Evolutionary conservation across 64 coral and sea anemone genomes (phyloP).

Genomic region (Catalaphyllia jardinei): DNA sequence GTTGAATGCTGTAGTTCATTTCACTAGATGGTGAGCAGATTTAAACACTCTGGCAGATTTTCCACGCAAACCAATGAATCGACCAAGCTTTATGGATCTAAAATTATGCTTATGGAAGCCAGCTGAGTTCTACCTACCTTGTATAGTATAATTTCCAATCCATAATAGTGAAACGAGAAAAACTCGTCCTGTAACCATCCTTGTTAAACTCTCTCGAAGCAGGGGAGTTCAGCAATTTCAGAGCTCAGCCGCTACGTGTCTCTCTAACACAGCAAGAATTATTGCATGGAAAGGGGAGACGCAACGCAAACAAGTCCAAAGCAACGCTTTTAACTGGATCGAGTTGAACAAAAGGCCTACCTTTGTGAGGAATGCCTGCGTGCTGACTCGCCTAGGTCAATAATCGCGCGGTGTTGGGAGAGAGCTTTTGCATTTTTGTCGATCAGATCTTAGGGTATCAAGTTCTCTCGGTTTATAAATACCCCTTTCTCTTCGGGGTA

Average conservation of each 20-base stretch:
- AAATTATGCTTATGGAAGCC: background rate
- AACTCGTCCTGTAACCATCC: background rate
- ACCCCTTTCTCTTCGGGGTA: background rate
- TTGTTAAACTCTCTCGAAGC: background rate
- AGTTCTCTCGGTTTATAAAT: background rate
- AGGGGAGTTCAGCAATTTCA: background rate
- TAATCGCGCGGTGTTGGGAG: slow-evolving; percentile 20
- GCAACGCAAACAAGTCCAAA: background rate
- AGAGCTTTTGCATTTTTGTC: slow-evolving; percentile 10
- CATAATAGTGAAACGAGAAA: background rate
- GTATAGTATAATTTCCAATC: slow-evolving; percentile 1
- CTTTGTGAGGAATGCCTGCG: slow-evolving; percentile 12
- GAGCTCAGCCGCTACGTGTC: background rate
- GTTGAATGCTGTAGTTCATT: background rate
- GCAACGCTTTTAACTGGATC: background rate
- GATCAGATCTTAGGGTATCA: slow-evolving; percentile 11
- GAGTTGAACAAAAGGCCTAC: slow-evolving; percentile 5
- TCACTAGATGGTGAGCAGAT: background rate
- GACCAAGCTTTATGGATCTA: background rate
- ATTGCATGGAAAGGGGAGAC: background rate
- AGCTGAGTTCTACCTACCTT: background rate
- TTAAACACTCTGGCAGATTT: background rate
- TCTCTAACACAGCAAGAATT: background rate
- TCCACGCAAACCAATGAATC: background rate
- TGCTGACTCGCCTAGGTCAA: background rate